These are phyloP conservation scores for Erebia ligea DNA, from an alignment of 2,888 invertebrate species.

Conservation along the genomic window DNA sequence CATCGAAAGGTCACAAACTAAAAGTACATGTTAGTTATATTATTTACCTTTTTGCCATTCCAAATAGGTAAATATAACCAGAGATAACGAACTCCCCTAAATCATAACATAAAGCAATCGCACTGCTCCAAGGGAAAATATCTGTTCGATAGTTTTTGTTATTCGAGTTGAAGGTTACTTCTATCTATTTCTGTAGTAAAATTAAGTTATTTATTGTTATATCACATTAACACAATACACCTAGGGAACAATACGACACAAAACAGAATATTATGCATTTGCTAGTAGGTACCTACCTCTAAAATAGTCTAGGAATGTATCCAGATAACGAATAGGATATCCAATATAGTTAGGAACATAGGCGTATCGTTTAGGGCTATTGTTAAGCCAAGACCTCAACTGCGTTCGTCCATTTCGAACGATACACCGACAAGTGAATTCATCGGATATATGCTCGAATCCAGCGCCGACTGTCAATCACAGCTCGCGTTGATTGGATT, in stretches of 20 bases:
- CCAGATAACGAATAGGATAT: background rate
- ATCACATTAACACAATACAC: too few species aligned
- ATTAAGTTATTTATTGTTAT: background rate
- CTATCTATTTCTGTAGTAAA: background rate
- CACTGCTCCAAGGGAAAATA: constrained; percentile 13
- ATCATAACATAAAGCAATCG: constrained; percentile 13
- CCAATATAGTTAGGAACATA: constrained; percentile 17
- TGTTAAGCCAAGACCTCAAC: constrained; percentile 46
- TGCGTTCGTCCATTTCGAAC: constrained; percentile 43
- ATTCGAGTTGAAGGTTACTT: constrained; percentile 21
- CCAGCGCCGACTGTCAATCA: constrained; percentile 67
- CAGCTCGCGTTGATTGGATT: constrained; percentile 70
- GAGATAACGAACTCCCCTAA: constrained; percentile 3
- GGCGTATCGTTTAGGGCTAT: constrained; percentile 41
- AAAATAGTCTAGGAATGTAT: too few species aligned
- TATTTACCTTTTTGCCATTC: background rate
- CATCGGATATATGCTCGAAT: constrained; percentile 50
- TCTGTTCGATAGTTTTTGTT: constrained; percentile 15
- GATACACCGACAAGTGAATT: constrained; percentile 48
- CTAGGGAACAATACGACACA: too few species aligned
- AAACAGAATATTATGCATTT: too few species aligned
- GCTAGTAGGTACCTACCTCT: too few species aligned
- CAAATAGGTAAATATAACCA: background rate
- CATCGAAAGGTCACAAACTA: too few species aligned
- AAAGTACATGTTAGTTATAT: background rate